Percentiles rank a stretch among this genome's conserved stretches.
Evolutionary conservation across 2,797 vertebrate species (phyloP).

Genomic region (Centropyge bicolor): DNA sequence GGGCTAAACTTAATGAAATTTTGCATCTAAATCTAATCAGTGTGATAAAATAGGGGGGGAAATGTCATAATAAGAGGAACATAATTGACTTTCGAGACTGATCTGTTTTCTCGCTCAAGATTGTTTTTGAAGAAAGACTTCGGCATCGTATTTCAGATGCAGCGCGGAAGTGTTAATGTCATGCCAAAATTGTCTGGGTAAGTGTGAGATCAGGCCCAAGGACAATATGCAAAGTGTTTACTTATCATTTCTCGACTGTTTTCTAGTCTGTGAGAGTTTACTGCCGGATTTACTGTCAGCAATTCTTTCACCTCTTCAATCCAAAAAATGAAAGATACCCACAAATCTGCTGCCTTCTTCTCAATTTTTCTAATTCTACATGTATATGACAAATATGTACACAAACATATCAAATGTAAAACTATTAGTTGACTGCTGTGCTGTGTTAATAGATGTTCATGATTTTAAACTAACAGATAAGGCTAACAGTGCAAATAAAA

Average conservation of each 20-base stretch:
- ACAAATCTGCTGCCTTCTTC: no score
- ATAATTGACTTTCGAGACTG: background rate
- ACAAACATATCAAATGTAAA: background rate
- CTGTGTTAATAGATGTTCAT: background rate
- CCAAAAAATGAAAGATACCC: no score
- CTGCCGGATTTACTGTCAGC: background rate
- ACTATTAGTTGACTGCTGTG: background rate
- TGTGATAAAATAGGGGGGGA: background rate
- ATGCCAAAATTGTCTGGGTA: background rate
- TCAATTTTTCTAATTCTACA: no score
- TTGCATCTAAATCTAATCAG: conserved; percentile 23
- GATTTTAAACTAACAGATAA: background rate
- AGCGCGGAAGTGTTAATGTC: background rate
- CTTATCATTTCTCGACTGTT: background rate
- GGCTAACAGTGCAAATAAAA: no score
- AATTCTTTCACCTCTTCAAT: background rate
- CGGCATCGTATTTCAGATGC: background rate
- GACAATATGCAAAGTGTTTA: background rate
- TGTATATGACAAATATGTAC: background rate
- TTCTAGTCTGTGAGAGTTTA: background rate
- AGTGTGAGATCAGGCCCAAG: background rate
- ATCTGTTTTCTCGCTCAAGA: background rate
- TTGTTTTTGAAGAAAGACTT: background rate
- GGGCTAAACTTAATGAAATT: background rate
- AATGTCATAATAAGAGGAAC: background rate